Evolutionary conservation across 2,888 invertebrate genomes (phyloP), one percentile per base, ranked within the genome.

Genomic region (Sthenelais limicola): DNA sequence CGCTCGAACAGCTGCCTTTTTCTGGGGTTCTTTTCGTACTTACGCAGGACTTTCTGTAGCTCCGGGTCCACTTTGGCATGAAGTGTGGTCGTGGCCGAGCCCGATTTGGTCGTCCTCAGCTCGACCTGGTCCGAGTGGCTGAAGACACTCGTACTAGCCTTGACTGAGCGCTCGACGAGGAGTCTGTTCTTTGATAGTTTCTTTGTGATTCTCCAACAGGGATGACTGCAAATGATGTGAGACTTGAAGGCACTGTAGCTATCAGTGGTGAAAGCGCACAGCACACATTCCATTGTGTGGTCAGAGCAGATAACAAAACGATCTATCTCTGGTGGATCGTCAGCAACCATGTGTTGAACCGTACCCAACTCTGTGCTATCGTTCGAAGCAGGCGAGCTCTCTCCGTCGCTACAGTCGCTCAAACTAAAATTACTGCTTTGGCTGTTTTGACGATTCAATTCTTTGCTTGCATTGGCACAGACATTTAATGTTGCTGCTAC

Each of bases 221-320:
- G 76, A 48, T 76, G 76, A 62, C 73, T 75, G 67, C 76, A 76
- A 32, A 76, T 76, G 51, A 76, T 76, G 68, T 76, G 76, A 15
- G 76, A 76, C 68, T 76, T 76, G 75, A 76, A 76, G 35, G 75
- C 67, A 49, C 73, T 75, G 67, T 76, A 76, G 43, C 43, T 68
- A 43, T 68, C 72, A 0, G 76, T 76, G 33, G 68, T 69, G 66
- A 74, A 76, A 4, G 71, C 62, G 47, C 76, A 76, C 68, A 76
- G 56, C 18, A 71, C 71, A 48, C 76, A 76, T 43, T 74, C 70
- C 76, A 76, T 76, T 2, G 75, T 73, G n/a, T 71, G 71, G 43
- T 75, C 73, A 3, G 76, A 75, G 52, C 75, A 76, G 54, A 76
- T 76, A 15, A 76, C 76, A 68, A 76, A 76, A 28, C 73, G 52